Conservation (phyloP, 2,797 vertebrate species). For the Halcyon smyrnensis region DNA sequence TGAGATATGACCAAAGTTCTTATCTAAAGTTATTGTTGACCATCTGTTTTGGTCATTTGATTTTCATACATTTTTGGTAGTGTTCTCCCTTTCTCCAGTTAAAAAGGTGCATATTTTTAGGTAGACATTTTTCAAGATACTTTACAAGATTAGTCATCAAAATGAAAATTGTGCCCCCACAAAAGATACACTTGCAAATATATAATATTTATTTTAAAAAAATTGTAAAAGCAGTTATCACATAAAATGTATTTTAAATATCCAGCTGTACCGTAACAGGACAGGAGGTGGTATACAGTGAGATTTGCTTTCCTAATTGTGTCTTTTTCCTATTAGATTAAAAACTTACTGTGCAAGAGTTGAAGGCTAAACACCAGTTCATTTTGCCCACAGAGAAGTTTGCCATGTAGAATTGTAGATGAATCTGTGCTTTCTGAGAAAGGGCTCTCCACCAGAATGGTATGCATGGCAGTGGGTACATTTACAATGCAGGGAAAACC, state of each 20-base stretch:
- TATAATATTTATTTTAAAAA: background rate
- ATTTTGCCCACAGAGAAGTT: background rate
- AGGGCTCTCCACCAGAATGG: background rate
- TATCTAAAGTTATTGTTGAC: background rate
- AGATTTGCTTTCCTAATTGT: background rate
- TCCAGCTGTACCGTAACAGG: background rate
- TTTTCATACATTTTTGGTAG: background rate
- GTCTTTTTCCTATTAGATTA: background rate
- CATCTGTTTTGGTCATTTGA: background rate
- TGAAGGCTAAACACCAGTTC: background rate
- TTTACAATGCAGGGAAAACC: background rate
- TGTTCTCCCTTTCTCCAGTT: background rate
- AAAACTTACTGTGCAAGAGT: background rate
- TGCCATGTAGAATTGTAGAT: background rate
- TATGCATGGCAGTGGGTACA: rapidly evolving
- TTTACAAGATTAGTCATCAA: background rate
- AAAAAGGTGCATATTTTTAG: background rate
- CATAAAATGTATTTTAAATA: background rate
- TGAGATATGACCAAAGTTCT: background rate
- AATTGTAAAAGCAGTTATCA: background rate
- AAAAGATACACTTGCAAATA: background rate
- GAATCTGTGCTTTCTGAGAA: background rate
- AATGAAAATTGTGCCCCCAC: background rate
- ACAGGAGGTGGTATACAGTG: background rate
- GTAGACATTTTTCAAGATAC: background rate